phyloP scores from a whole-genome alignment of 2,888 invertebrate species.

The Lochmaea crataegi region DNA sequence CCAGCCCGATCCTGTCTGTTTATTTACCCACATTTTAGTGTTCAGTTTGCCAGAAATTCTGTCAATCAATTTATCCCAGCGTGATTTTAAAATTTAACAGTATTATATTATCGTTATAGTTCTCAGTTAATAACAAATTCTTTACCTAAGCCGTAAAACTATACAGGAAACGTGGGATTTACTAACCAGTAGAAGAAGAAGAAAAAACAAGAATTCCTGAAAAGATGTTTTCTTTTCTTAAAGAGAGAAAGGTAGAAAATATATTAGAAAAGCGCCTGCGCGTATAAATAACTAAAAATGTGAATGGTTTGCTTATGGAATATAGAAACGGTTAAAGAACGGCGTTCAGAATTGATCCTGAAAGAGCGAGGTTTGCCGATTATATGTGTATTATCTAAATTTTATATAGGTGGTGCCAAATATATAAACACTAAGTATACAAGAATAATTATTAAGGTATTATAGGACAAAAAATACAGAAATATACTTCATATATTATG shows the following conservation, averaged over 20 bases:
- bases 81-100: background rate
- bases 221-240: conserved; percentile 14
- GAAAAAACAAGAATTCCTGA: conserved; percentile 23
- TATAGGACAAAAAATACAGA: too few relatives aligned
- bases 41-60: background rate
- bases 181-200: background rate
- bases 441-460: too few relatives aligned
- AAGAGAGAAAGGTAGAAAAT: background rate
- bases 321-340: conserved; percentile 14
- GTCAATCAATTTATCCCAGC: background rate
- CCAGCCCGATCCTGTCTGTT: background rate
- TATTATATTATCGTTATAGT: background rate
- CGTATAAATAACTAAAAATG: conserved; percentile 23
- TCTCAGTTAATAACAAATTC: background rate
- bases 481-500: too few relatives aligned
- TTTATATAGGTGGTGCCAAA: conserved; percentile 21
- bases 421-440: background rate
- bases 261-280: conserved; percentile 14
- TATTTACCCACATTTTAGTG: background rate
- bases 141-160: conserved; percentile 14
- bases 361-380: conserved; percentile 8
- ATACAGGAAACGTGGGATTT: conserved; percentile 13
- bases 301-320: conserved; percentile 25
- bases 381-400: conserved; percentile 1
- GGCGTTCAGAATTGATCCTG: conserved; percentile 7